Evolutionary conservation across 2,113 vertebrate species (phyloP).

Genomic region (Nibea coibor): DNA sequence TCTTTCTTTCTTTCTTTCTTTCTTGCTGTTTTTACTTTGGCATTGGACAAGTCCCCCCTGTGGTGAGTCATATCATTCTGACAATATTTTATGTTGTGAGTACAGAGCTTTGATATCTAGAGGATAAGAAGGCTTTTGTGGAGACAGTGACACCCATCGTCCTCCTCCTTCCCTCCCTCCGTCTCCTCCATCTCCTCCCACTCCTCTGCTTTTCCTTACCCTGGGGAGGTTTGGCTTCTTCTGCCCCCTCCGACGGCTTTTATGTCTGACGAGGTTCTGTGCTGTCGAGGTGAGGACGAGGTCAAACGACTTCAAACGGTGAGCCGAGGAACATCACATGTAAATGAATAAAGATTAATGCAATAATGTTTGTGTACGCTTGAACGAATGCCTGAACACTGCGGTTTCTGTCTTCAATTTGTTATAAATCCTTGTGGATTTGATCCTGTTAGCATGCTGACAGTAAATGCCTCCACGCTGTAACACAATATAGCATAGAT

Average conservation of each 20-base stretch:
- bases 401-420: constrained; percentile 12
- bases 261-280: constrained; percentile 64
- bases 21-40: constrained; percentile 6
- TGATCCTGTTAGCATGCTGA: background rate
- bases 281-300: constrained; percentile 68
- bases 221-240: constrained; percentile 63
- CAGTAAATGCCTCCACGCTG: background rate
- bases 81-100: constrained; percentile 67
- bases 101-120: constrained; percentile 72
- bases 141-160: constrained; percentile 64
- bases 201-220: constrained; percentile 60
- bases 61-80: constrained; percentile 64
- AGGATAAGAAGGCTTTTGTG: constrained; percentile 76
- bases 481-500: constrained; percentile 4
- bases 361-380: constrained; percentile 44
- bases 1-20: constrained; percentile 12
- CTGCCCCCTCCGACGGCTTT: constrained; percentile 60
- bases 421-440: constrained; percentile 19
- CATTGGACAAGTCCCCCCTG: constrained; percentile 22
- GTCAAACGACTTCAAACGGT: constrained; percentile 63
- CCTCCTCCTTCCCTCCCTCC: constrained; percentile 57
- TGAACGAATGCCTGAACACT: constrained; percentile 23
- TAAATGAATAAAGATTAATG: constrained; percentile 47
- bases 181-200: constrained; percentile 54
- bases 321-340: constrained; percentile 17